A percentile compares a stretch with the other conserved stretches of the same genome.
Evolutionary conservation across 2,888 invertebrate genomes (phyloP).

Genomic region (Tetropium fuscum): DNA sequence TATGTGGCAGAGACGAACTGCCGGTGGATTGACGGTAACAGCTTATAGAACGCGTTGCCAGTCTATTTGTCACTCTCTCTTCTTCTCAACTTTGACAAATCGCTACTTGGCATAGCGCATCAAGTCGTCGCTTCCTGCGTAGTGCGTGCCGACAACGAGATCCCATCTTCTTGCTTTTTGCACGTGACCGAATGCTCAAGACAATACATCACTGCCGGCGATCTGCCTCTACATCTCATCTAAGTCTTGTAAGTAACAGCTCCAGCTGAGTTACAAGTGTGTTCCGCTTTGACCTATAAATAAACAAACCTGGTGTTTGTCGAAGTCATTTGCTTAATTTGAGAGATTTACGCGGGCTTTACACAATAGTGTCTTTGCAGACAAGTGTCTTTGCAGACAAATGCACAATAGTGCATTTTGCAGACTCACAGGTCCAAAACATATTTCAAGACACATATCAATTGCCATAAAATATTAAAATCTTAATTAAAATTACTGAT

Average conservation of each 20-base stretch:
- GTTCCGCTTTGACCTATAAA: background rate
- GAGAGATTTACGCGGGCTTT: no score
- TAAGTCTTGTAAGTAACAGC: no score
- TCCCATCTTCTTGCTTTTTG: conserved; percentile 16
- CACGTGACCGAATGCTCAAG: conserved; percentile 12
- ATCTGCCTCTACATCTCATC: conserved; percentile 7
- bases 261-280: conserved; percentile 2
- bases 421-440: no score
- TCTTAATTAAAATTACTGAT: no score
- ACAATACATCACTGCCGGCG: conserved; percentile 14
- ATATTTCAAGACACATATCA: no score
- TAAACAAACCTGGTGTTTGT: conserved; percentile 2
- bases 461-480: no score
- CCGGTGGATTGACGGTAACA: conserved; percentile 34
- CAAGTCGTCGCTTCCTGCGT: conserved; percentile 25
- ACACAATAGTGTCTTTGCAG: no score
- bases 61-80: conserved; percentile 44
- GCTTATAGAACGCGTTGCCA: conserved; percentile 36
- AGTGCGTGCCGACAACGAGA: conserved; percentile 10
- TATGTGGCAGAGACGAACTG: background rate
- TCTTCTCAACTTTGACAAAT: conserved; percentile 44
- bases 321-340: background rate
- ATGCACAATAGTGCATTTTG: no score
- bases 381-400: no score
- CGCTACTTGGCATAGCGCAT: conserved; percentile 34